phyloP scores from a whole-genome alignment of 2,113 vertebrate species.

The Podilymbus podiceps region DNA sequence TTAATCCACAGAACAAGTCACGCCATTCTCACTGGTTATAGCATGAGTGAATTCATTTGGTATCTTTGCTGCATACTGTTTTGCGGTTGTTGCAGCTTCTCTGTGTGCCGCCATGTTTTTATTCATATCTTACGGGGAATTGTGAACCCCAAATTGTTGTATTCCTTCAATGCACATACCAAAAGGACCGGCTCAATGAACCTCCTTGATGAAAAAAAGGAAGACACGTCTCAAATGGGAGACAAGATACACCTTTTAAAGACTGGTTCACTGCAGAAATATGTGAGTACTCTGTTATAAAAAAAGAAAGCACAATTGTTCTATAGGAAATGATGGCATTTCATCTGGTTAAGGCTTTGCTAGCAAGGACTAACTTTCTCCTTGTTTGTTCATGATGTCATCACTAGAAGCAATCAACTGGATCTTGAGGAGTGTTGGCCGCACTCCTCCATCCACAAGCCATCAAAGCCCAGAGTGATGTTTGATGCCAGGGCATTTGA shows the following conservation, averaged over 20 bases:
- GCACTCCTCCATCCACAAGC: neutral
- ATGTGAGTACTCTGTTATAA: neutral
- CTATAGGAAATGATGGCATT: neutral
- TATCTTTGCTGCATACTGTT: neutral
- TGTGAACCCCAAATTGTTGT: neutral
- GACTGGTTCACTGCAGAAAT: neutral
- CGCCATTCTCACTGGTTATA: neutral
- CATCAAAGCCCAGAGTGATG: neutral
- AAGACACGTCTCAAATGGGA: neutral
- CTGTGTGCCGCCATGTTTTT: neutral
- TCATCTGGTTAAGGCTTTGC: neutral
- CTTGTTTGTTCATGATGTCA: neutral
- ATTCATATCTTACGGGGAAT: accelerated
- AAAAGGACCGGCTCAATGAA: neutral
- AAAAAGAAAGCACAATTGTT: neutral
- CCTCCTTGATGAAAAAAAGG: neutral
- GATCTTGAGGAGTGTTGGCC: neutral
- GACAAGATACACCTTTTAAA: neutral
- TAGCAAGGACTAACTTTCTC: neutral
- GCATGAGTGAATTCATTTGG: neutral
- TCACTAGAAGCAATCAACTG: neutral
- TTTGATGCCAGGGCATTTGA: neutral
- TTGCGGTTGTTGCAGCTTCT: neutral
- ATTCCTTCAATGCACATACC: neutral
- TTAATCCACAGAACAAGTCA: neutral